Conservation (phyloP, 2,888 invertebrate genomes). For the Tetragonisca angustula region DNA sequence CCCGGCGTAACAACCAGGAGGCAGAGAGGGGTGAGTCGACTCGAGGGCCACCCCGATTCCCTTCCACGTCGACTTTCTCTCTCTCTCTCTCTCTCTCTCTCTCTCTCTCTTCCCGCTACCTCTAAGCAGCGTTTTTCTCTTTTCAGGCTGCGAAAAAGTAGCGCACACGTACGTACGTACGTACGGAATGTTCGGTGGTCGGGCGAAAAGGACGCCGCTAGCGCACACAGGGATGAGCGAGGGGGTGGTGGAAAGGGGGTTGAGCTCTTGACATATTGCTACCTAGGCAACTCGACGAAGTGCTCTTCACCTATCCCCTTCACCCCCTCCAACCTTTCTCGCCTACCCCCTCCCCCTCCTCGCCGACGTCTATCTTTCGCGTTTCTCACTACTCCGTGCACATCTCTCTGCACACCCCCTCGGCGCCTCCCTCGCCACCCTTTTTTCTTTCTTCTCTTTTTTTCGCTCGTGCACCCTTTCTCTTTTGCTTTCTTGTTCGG, state of each 20-base stretch:
- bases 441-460: constrained; percentile 51
- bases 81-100: neutral
- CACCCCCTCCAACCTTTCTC: constrained; percentile 56
- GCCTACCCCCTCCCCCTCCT: constrained; percentile 60
- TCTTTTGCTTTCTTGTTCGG: constrained; percentile 53
- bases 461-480: constrained; percentile 47
- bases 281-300: constrained; percentile 81
- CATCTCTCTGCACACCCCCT: constrained; percentile 7
- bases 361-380: neutral
- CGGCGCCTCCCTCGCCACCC: constrained; percentile 31
- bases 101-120: neutral
- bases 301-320: constrained; percentile 72
- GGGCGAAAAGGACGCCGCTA: constrained; percentile 52
- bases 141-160: constrained; percentile 51
- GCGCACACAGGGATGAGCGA: constrained; percentile 46
- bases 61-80: neutral
- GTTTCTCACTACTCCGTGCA: too few relatives aligned
- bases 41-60: constrained; percentile 33
- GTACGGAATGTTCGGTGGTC: constrained; percentile 58
- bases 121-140: constrained; percentile 29
- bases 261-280: constrained; percentile 82
- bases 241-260: constrained; percentile 67
- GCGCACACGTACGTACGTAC: constrained; percentile 53
- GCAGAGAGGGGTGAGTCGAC: constrained; percentile 32
- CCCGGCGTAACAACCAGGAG: constrained; percentile 2